Conservation (phyloP, 2,113 vertebrate species). For the Propithecus coquereli region DNA sequence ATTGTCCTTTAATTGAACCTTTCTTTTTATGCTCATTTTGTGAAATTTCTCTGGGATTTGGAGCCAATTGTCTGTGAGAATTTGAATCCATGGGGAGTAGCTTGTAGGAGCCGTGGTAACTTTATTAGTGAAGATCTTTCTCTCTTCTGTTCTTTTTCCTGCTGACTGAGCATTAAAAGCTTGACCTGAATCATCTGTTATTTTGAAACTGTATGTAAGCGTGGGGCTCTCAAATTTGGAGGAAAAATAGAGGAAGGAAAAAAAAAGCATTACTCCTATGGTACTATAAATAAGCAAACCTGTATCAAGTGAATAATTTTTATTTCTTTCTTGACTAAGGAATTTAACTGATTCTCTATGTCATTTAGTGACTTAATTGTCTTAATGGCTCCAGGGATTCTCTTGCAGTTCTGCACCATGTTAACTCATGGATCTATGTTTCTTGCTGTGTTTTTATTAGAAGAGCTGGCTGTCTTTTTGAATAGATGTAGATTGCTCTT, state of each 20-base stretch:
- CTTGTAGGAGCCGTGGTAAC: neutral
- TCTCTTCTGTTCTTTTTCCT: neutral
- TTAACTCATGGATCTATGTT: neutral
- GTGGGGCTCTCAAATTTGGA: neutral
- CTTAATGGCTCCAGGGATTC: neutral
- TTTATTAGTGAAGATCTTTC: neutral
- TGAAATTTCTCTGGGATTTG: neutral
- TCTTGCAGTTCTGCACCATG: fast-evolving
- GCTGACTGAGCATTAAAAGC: neutral
- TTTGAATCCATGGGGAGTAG: neutral
- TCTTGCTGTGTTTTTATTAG: neutral
- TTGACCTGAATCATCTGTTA: neutral
- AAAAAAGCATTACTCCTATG: neutral
- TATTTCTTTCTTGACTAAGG: constrained; percentile 39
- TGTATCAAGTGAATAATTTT: constrained; percentile 1
- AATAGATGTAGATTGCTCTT: constrained; percentile 15
- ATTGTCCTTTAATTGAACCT: neutral
- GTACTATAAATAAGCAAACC: neutral
- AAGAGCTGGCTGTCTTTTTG: neutral
- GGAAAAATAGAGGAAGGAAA: neutral
- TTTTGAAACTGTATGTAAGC: neutral
- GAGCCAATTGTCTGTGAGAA: neutral
- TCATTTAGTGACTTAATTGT: constrained; percentile 41
- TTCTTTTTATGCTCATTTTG: neutral
- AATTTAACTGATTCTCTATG: neutral